These are phyloP conservation scores for Labeo rohita DNA, from an alignment of 2,113 vertebrate genomes.

Conservation along the genomic window DNA sequence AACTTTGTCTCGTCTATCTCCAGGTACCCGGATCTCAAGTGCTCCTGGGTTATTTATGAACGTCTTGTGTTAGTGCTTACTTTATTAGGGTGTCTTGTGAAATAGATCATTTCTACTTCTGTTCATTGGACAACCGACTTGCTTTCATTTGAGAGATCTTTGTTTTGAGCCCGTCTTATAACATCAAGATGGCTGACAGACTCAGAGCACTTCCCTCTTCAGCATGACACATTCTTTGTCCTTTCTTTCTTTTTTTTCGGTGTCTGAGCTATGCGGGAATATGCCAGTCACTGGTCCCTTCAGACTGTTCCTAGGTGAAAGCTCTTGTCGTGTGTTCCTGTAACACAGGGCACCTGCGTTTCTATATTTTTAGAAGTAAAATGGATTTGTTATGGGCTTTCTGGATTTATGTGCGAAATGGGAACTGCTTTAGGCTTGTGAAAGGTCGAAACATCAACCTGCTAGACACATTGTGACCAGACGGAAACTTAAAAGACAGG, in stretches of 20 bases:
- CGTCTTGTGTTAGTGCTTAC: neutral
- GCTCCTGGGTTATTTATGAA: constrained; percentile 35
- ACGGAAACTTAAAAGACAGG: constrained; percentile 55
- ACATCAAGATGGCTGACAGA: constrained; percentile 55
- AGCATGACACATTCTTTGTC: constrained; percentile 21
- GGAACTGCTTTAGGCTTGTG: constrained; percentile 24
- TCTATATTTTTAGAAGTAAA: constrained; percentile 22
- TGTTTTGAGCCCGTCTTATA: constrained; percentile 31
- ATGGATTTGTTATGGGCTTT: constrained; percentile 15
- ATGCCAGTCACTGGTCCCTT: constrained; percentile 48
- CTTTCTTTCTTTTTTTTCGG: constrained; percentile 21
- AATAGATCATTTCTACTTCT: neutral
- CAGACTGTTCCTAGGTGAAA: constrained; percentile 40
- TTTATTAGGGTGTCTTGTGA: neutral
- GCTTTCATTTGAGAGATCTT: constrained; percentile 36
- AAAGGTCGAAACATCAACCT: constrained; percentile 60
- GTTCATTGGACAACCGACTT: constrained; percentile 15
- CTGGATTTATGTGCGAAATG: constrained; percentile 68
- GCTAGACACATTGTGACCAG: constrained; percentile 59
- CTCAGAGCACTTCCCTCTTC: constrained; percentile 36
- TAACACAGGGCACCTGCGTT: constrained; percentile 46
- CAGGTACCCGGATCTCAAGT: constrained; percentile 63
- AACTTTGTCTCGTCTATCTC: constrained; percentile 43
- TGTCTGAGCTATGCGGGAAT: constrained; percentile 45
- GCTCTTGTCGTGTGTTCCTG: constrained; percentile 46